A percentile compares a stretch with the other conserved stretches of the same genome.
Evolutionary conservation across 2,888 invertebrate species (phyloP).

Genomic region (Sicus ferrugineus): DNA sequence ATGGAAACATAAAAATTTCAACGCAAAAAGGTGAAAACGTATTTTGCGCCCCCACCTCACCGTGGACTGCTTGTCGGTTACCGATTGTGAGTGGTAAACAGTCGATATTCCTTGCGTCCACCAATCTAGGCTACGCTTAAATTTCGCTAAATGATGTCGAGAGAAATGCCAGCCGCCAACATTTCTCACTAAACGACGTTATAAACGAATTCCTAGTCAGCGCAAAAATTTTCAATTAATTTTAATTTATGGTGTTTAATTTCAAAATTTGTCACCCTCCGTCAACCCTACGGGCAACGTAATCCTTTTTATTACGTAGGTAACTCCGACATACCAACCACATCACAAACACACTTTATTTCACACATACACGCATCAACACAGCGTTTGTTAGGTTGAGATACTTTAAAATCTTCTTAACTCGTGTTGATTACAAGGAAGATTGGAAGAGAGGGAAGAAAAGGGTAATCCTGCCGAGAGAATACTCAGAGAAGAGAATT

Average conservation of each 20-base stretch:
- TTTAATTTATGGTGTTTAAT: conserved; percentile 55
- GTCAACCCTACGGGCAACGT: background rate
- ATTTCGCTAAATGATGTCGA: conserved; percentile 10
- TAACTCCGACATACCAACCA: conserved; percentile 6
- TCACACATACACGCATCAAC: background rate
- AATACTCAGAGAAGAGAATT: background rate
- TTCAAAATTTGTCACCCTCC: conserved; percentile 33
- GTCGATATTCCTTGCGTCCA: background rate
- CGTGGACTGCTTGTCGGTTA: background rate
- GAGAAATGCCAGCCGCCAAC: background rate
- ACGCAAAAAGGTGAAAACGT: conserved; percentile 16
- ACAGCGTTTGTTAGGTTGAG: conserved; percentile 18
- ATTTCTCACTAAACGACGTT: too few species aligned
- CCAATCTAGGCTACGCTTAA: background rate
- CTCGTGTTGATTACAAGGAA: conserved; percentile 1
- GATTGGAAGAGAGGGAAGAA: background rate
- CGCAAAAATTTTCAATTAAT: conserved; percentile 56
- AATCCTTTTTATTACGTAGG: conserved; percentile 17
- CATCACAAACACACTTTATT: background rate
- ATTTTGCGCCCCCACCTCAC: background rate
- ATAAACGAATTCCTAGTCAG: conserved; percentile 7
- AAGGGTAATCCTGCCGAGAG: background rate
- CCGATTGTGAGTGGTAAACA: too few species aligned
- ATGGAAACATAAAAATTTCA: conserved; percentile 56
- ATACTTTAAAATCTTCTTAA: conserved; percentile 17